Evolutionary conservation across 2,113 vertebrate genomes (phyloP), one percentile per base, ranked within the genome.

Genomic region (Dipodomys ordii): DNA sequence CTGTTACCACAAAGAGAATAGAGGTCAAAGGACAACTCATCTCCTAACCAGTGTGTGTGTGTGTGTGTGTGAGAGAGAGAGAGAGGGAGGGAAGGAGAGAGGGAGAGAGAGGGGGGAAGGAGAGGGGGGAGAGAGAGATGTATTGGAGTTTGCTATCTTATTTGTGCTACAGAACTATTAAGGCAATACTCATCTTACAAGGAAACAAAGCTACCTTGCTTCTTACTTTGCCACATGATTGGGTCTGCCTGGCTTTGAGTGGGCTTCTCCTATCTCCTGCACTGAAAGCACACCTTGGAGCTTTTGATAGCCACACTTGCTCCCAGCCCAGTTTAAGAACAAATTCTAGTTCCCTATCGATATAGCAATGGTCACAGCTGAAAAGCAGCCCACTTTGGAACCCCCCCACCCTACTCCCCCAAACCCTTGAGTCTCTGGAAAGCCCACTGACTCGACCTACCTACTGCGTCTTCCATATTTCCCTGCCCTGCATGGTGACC

Each of bases 181-280:
- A 53, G 65, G 4, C 11, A 35, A 3, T 19, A 18, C 6, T n/a
- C 30, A 10, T 49, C 83, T 30, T 2, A 15, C 0, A 0, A 46
- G 8, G 44, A 64, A 30, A 32, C 6, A 27, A n/a, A 57, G 23
- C 15, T 10, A 2, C 0, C 3, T 32, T 6, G n/a, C 16, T 44
- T 57, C n/a, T 80, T 20, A 0, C 1, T 23, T 2, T 46, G 69
- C 27, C 18, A 30, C 22, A 0, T 20, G 53, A 49, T 9, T 12
- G 8, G 12, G 49, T 49, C 49, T 49, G 46, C 69, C 32, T 35
- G 16, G 65, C 10, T 35, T 35, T 46, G 25, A 2, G 7, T 18
- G 1, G 15, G 2, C 20, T 73, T 57, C n/a, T 11, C 3, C 23
- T 16, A 0, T 27, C 72, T 83, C 35, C 39, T 57, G 57, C 20